Percentiles rank a stretch among this genome's conserved stretches.
These are phyloP conservation scores for Sigmodon hispidus DNA, from an alignment of 2,113 vertebrate species.

Conservation along the genomic window DNA sequence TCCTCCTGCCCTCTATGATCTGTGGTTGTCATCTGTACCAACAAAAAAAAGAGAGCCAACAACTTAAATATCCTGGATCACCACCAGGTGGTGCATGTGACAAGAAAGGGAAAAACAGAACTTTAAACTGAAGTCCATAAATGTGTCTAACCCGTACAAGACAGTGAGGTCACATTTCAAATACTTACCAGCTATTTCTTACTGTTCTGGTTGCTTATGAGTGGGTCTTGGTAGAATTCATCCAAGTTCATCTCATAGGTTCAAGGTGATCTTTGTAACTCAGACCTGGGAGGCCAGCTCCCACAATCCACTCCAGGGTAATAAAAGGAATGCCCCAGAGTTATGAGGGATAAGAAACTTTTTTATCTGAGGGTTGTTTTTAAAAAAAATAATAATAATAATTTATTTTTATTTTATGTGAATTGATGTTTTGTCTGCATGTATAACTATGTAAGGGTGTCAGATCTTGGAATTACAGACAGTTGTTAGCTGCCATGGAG, in stretches of 20 bases:
- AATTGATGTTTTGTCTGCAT: no score
- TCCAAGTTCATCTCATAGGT: background rate
- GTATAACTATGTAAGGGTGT: no score
- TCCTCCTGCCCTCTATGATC: background rate
- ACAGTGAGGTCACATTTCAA: background rate
- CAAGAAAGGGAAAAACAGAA: background rate
- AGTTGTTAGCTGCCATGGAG: no score
- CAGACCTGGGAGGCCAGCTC: no score
- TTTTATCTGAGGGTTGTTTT: no score
- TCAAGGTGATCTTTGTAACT: background rate
- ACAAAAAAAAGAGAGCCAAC: background rate
- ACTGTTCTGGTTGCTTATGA: background rate
- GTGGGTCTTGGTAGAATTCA: background rate
- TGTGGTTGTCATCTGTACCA: background rate
- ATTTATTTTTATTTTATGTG: no score
- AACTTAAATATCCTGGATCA: background rate
- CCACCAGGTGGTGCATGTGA: conserved; percentile 49
- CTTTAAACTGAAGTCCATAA: background rate
- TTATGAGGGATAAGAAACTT: no score
- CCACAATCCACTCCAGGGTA: no score
- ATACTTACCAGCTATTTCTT: background rate
- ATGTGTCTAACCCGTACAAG: background rate
- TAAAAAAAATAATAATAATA: no score
- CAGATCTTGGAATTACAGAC: no score
- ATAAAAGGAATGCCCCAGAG: no score